Percentiles rank a stretch among this genome's conserved stretches.
phyloP scores from a whole-genome alignment of 2,113 vertebrate genomes.

The Noturus placidus region DNA sequence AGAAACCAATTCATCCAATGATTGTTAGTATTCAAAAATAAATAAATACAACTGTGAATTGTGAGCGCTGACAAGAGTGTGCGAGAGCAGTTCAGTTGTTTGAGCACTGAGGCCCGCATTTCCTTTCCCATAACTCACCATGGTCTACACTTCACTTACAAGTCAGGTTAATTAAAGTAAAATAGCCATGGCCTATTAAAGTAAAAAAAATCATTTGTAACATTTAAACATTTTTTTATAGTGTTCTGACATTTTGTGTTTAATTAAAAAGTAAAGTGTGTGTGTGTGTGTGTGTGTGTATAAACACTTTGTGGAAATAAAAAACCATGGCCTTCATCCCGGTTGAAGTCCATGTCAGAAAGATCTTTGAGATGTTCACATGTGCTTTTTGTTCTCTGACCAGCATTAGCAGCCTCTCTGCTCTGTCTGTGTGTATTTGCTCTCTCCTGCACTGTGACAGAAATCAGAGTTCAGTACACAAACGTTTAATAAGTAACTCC shows the following conservation, averaged over 20 bases:
- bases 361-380: background rate
- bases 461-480: conserved; percentile 33
- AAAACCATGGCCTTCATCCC: background rate
- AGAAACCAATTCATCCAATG: no score
- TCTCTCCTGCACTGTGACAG: conserved; percentile 28
- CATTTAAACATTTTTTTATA: background rate
- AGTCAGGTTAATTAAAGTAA: background rate
- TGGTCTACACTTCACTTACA: background rate
- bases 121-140: background rate
- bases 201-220: background rate
- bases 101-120: background rate
- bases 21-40: no score
- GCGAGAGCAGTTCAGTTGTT: background rate
- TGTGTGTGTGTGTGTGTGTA: background rate
- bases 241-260: no score
- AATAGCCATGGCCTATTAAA: background rate
- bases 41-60: no score
- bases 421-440: conserved; percentile 38
- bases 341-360: background rate
- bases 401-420: background rate
- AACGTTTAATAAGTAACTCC: conserved; percentile 50
- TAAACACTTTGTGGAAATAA: background rate
- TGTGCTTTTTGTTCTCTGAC: background rate
- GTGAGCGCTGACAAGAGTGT: no score
- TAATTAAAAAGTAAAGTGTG: no score